Percentiles rank a stretch among this genome's conserved stretches.
phyloP scores from a whole-genome alignment of 1,140 invertebrate species.

The Globodera ellingtonae region DNA sequence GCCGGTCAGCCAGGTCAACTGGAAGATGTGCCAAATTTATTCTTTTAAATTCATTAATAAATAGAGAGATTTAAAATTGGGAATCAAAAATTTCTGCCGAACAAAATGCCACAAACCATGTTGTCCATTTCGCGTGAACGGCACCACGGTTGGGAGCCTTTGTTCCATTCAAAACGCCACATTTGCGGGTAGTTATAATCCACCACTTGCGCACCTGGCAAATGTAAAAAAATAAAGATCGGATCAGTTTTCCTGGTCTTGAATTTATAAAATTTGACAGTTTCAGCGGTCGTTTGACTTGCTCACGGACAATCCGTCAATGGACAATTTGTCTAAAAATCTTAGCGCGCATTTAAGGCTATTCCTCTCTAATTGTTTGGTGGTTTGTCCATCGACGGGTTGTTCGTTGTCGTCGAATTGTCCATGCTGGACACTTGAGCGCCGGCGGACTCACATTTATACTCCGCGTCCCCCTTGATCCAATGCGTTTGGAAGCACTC shows the following conservation, averaged over 20 bases:
- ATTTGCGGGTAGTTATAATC: conserved; percentile 53
- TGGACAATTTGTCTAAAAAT: conserved; percentile 71
- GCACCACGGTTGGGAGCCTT: conserved; percentile 61
- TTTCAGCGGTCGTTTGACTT: too few relatives aligned
- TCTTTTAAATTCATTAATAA: too few relatives aligned
- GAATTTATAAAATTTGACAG: too few relatives aligned
- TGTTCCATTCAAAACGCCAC: conserved; percentile 65
- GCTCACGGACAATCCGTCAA: neutral
- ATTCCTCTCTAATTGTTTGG: too few relatives aligned
- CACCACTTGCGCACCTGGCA: conserved; percentile 51
- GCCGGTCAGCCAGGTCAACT: conserved; percentile 57
- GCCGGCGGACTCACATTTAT: conserved; percentile 55
- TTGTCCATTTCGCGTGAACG: conserved; percentile 64
- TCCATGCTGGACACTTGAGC: too few relatives aligned
- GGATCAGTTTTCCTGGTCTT: too few relatives aligned
- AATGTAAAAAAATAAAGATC: too few relatives aligned
- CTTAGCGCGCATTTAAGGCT: too few relatives aligned
- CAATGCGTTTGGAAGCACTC: conserved; percentile 65
- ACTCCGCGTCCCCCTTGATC: conserved; percentile 63
- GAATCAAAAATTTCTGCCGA: too few relatives aligned
- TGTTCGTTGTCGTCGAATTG: too few relatives aligned
- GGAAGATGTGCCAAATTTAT: neutral
- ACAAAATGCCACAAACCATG: conserved; percentile 14
- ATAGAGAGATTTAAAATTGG: too few relatives aligned
- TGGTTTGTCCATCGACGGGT: too few relatives aligned